Percentiles rank a stretch among this genome's conserved stretches.
These are phyloP conservation scores for Pheosia tremula DNA, from an alignment of 2,888 invertebrate genomes.

Conservation along the genomic window DNA sequence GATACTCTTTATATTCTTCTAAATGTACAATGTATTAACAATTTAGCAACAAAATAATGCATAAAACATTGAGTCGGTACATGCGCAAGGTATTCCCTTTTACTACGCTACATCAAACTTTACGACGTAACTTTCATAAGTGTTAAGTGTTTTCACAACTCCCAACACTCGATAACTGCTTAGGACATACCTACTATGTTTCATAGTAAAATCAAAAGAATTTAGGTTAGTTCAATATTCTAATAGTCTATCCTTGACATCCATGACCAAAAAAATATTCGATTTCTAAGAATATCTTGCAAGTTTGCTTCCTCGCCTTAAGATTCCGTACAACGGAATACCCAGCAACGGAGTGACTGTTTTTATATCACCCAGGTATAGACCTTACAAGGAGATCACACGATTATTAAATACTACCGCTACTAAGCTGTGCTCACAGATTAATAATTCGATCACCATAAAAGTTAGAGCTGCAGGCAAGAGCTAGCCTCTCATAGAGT, in stretches of 20 bases:
- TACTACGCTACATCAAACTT: conserved; percentile 6
- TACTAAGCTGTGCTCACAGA: too few relatives aligned
- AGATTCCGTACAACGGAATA: too few relatives aligned
- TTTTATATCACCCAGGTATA: too few relatives aligned
- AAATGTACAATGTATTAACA: neutral
- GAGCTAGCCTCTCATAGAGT: too few relatives aligned
- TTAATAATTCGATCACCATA: too few relatives aligned
- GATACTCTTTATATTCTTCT: too few relatives aligned
- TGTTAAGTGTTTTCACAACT: conserved; percentile 31
- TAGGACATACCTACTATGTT: conserved; percentile 1
- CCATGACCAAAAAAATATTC: conserved; percentile 1
- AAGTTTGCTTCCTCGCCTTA: too few relatives aligned
- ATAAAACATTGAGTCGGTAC: neutral
- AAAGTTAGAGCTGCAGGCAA: too few relatives aligned
- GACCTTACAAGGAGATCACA: too few relatives aligned
- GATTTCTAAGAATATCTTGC: too few relatives aligned
- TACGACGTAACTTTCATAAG: conserved; percentile 30
- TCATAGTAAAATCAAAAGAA: conserved; percentile 1
- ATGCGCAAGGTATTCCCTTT: conserved; percentile 10
- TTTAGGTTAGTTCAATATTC: neutral
- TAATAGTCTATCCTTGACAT: neutral
- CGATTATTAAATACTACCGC: too few relatives aligned
- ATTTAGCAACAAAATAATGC: neutral
- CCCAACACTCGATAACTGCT: neutral
- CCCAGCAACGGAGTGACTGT: too few relatives aligned